Evolutionary conservation across 1,140 invertebrate genomes (phyloP).

Genomic region (Eriosoma lanigerum): DNA sequence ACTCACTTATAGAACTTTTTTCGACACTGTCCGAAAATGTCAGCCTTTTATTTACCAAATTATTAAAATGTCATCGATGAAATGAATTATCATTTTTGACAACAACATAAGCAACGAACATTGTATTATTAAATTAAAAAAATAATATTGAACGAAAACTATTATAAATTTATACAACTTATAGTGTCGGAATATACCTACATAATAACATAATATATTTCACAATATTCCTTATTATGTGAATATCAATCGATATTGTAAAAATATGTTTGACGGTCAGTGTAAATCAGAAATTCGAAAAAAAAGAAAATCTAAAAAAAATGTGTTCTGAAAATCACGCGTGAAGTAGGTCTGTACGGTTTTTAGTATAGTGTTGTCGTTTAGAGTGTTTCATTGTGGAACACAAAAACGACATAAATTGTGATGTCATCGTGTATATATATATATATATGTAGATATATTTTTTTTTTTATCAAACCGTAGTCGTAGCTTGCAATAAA

Average conservation of each 20-base stretch:
- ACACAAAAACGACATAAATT: slow-evolving; percentile 30
- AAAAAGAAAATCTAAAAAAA: slow-evolving; percentile 21
- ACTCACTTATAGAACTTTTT: too few relatives aligned
- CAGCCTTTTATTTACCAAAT: too few relatives aligned
- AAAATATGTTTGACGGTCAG: too few relatives aligned
- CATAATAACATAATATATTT: not conserved
- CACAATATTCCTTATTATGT: too few relatives aligned
- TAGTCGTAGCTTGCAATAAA: slow-evolving; percentile 1
- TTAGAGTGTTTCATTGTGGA: slow-evolving; percentile 34
- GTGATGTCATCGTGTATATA: slow-evolving; percentile 18
- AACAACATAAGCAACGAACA: too few relatives aligned
- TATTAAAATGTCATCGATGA: too few relatives aligned
- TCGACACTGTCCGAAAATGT: too few relatives aligned
- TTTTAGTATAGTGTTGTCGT: slow-evolving; percentile 33
- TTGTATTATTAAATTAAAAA: not conserved
- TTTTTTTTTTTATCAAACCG: not conserved
- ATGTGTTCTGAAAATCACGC: not conserved
- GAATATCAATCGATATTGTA: too few relatives aligned
- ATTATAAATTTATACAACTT: not conserved
- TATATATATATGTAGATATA: too few relatives aligned
- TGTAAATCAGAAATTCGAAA: not conserved
- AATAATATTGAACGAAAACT: not conserved
- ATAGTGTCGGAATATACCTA: not conserved
- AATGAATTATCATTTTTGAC: too few relatives aligned
- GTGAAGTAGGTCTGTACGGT: slow-evolving; percentile 23